These are phyloP conservation scores for Microtus montanus DNA, from an alignment of 2,113 vertebrate genomes.

Conservation along the genomic window DNA sequence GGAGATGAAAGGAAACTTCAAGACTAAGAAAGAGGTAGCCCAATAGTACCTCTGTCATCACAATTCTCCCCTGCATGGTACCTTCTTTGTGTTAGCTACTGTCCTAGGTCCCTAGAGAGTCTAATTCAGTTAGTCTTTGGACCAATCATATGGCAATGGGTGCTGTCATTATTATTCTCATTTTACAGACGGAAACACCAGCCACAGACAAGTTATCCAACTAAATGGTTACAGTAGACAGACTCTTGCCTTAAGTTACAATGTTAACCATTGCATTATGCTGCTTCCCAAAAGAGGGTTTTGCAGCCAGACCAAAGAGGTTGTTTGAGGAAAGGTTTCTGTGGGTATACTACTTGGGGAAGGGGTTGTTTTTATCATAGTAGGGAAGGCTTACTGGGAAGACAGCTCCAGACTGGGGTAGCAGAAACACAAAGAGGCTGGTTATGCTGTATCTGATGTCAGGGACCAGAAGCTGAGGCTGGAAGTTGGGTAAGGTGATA, in stretches of 20 bases:
- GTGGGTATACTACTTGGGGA: too few species aligned
- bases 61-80: background rate
- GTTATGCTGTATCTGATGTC: background rate
- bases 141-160: background rate
- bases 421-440: background rate
- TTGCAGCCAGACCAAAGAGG: background rate
- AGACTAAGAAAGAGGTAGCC: background rate
- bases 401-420: too few species aligned
- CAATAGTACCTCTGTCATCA: background rate
- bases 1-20: background rate
- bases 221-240: background rate
- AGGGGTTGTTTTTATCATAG: background rate
- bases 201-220: background rate
- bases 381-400: background rate
- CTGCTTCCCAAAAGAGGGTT: background rate
- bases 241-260: background rate
- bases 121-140: background rate
- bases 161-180: background rate
- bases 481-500: background rate
- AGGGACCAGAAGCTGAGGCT: background rate
- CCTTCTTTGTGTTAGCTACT: background rate
- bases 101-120: background rate
- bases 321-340: background rate
- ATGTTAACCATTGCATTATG: background rate
- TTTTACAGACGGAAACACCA: constrained; percentile 2